These are phyloP conservation scores for Acronicta leporina DNA, from an alignment of 2,888 invertebrate species.

Conservation along the genomic window DNA sequence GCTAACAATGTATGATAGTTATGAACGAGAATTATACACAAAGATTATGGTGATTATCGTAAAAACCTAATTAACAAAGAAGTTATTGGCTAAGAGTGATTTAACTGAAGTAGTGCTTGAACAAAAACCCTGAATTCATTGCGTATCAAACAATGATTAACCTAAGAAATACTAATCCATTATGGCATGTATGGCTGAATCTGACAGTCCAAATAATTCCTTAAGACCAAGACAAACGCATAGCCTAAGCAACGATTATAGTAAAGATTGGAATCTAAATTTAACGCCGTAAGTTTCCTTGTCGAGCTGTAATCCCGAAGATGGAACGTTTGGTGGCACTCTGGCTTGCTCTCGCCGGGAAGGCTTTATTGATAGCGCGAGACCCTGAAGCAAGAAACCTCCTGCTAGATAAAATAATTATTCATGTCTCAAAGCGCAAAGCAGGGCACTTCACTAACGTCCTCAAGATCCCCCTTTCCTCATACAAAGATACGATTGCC, in stretches of 20 bases:
- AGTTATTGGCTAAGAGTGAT: too few species aligned
- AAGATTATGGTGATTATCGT: too few species aligned
- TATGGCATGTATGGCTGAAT: constrained; percentile 16
- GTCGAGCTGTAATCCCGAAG: constrained; percentile 76
- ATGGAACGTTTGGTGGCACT: constrained; percentile 73
- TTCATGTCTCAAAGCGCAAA: constrained; percentile 59
- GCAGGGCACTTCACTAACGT: constrained; percentile 46
- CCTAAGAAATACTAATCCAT: constrained; percentile 11
- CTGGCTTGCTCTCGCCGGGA: constrained; percentile 53
- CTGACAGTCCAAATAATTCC: constrained; percentile 42
- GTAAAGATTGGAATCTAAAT: constrained; percentile 82
- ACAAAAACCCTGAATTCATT: constrained; percentile 33
- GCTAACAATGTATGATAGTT: too few species aligned
- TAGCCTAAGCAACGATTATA: constrained; percentile 73
- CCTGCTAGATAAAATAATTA: constrained; percentile 63
- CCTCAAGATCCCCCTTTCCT: constrained; percentile 33
- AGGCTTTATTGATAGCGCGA: constrained; percentile 70
- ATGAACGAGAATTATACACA: too few species aligned
- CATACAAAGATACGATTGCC: constrained; percentile 49
- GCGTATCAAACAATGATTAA: constrained; percentile 33
- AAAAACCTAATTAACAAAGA: too few species aligned
- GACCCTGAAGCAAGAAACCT: constrained; percentile 50
- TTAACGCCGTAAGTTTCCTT: constrained; percentile 73
- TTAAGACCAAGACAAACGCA: constrained; percentile 67
- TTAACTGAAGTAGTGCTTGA: too few species aligned